A percentile compares a stretch with the other conserved stretches of the same genome.
These are phyloP conservation scores for Atta colombica DNA, from an alignment of 1,140 invertebrate species.

Conservation along the genomic window DNA sequence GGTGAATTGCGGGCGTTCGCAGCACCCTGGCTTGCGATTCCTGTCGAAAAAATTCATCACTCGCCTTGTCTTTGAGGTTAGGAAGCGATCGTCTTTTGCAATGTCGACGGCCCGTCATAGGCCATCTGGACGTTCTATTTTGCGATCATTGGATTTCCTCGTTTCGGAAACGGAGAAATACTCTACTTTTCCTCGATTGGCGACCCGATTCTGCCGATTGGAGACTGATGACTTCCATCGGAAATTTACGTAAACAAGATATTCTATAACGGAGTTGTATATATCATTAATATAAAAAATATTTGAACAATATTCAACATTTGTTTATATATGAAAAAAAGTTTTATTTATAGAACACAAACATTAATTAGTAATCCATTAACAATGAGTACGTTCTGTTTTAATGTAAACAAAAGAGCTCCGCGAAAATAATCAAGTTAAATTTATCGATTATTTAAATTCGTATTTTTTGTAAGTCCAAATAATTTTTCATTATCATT, in stretches of 20 bases:
- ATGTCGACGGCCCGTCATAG: neutral
- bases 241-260: neutral
- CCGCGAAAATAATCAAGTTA: too few species aligned
- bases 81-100: neutral
- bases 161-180: neutral
- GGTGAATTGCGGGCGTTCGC: constrained; percentile 11
- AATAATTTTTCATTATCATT: too few species aligned
- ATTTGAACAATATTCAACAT: too few species aligned
- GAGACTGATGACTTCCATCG: neutral
- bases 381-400: too few species aligned
- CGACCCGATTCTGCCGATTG: neutral
- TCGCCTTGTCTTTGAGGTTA: neutral
- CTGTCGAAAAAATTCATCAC: too few species aligned
- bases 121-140: neutral
- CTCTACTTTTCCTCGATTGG: neutral
- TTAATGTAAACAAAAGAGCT: too few species aligned
- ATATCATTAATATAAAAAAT: too few species aligned
- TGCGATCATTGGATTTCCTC: neutral
- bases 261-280: neutral
- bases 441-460: too few species aligned
- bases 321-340: too few species aligned
- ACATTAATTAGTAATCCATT: too few species aligned
- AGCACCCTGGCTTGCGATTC: constrained; percentile 10
- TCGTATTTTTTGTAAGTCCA: too few species aligned
- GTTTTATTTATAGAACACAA: too few species aligned